Evolutionary conservation across 2,888 invertebrate species (phyloP).

Genomic region (Drosophila prostipennis): DNA sequence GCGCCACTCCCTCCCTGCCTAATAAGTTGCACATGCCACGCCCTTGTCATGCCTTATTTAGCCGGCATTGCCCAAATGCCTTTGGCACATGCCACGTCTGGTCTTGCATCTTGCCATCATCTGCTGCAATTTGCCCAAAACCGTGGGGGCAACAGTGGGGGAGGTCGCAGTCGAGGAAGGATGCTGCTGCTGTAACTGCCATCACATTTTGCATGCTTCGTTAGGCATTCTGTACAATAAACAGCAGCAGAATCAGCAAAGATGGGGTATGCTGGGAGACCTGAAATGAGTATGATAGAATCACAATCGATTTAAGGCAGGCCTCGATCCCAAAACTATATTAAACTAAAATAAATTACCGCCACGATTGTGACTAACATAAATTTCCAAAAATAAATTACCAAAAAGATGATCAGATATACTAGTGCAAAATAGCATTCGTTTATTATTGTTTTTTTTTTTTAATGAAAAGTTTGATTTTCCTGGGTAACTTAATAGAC

Average conservation of each 20-base stretch:
- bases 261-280: neutral
- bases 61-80: constrained; percentile 42
- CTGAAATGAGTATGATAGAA: neutral
- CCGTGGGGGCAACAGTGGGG: constrained; percentile 15
- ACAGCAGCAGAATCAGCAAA: constrained; percentile 34
- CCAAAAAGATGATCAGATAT: no score
- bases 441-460: no score
- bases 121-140: constrained; percentile 54
- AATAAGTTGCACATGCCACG: constrained; percentile 53
- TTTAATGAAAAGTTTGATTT: neutral
- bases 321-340: neutral
- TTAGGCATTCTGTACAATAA: constrained; percentile 73
- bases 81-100: constrained; percentile 43
- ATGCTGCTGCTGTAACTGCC: constrained; percentile 45
- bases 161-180: neutral
- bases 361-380: no score
- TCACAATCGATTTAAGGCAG: neutral
- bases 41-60: constrained; percentile 39
- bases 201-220: constrained; percentile 78
- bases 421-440: no score
- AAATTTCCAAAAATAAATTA: no score
- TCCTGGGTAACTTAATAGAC: neutral
- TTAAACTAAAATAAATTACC: neutral
- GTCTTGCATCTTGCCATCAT: constrained; percentile 24
- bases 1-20: constrained; percentile 31